Evolutionary conservation across 1,140 invertebrate species (phyloP).

Genomic region (Hylaeus volcanicus): DNA sequence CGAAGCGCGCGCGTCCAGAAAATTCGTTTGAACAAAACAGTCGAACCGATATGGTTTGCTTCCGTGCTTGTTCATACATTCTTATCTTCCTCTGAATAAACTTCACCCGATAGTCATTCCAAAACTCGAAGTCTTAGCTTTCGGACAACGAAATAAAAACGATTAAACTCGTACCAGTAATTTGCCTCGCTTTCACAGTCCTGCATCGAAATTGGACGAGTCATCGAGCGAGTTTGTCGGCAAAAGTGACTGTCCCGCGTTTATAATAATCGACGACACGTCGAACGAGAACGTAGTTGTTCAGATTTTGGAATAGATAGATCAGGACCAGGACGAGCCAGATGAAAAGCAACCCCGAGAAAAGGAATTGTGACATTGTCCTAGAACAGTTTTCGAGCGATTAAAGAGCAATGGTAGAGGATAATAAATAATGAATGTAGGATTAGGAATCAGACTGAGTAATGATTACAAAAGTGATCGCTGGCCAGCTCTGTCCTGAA

Average conservation of each 20-base stretch:
- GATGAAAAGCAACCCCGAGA: slow-evolving; percentile 16
- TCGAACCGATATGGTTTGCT: too few species aligned
- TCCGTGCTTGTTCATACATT: too few species aligned
- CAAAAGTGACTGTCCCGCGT: not conserved
- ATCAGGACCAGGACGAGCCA: slow-evolving; percentile 13
- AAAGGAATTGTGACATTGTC: slow-evolving; percentile 16
- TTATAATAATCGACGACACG: slow-evolving; percentile 2
- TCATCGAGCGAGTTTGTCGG: not conserved
- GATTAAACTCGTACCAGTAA: not conserved
- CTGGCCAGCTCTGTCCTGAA: too few species aligned
- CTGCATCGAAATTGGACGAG: not conserved
- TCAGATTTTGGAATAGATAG: not conserved
- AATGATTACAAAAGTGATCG: too few species aligned
- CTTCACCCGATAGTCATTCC: not conserved
- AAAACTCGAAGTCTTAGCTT: not conserved
- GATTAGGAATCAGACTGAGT: too few species aligned
- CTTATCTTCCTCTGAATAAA: too few species aligned
- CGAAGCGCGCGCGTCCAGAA: not conserved
- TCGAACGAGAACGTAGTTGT: not conserved
- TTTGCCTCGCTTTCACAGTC: not conserved
- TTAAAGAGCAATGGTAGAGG: too few species aligned
- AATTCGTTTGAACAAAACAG: not conserved
- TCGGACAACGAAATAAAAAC: not conserved
- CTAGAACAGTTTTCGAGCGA: not conserved
- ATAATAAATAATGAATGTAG: too few species aligned